Base-by-base conservation (phyloP, 2,113 vertebrate genomes). In the Lota lota region DNA sequence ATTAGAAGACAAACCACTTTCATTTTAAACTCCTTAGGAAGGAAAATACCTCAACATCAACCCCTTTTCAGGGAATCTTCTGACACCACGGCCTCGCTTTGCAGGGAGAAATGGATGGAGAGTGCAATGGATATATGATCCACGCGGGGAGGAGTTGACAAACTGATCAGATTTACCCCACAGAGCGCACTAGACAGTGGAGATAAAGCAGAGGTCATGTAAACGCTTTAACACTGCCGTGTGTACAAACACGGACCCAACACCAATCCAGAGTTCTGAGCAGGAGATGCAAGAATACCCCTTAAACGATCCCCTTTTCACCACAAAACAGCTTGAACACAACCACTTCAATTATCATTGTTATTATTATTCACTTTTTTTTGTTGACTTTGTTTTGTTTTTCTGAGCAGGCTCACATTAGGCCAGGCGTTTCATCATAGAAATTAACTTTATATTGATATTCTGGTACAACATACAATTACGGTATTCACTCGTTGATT, bases 181-280 rank as follows among this genome's bases (percentile, higher is more conserved):
- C 4, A 54, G 66, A 14, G 72, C 40, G 69, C 61, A 64, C 75
- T 71, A 71, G 70, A 69, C 36, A 77, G 58, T 64, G 66, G n/a
- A 22, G 53, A 22, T n/a, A 62, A 70, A 70, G 56, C 6, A 3
- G n/a, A 57, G 59, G 66, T 68, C 57, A 73, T 74, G 78, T 82
- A 74, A 85, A 83, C 75, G 84, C 74, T 74, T 70, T n/a, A 75
- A 33, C 28, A 33, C 28, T 79, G 80, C 64, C 24, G 66, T 70
- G 70, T 70, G 64, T 78, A 72, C 82, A 79, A 84, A 89, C 72
- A 36, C 66, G 73, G 59, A 83, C 58, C 5, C n/a, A 92, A 90
- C 91, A 92, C 88, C 90, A 83, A 80, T 85, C 86, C 69, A 72
- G 72, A 84, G 70, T 84, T 76, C 68, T 60, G 70, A 82, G 80